These are phyloP conservation scores for Mus musculus DNA, from an alignment of 2,113 vertebrate genomes.

Conservation along the genomic window DNA sequence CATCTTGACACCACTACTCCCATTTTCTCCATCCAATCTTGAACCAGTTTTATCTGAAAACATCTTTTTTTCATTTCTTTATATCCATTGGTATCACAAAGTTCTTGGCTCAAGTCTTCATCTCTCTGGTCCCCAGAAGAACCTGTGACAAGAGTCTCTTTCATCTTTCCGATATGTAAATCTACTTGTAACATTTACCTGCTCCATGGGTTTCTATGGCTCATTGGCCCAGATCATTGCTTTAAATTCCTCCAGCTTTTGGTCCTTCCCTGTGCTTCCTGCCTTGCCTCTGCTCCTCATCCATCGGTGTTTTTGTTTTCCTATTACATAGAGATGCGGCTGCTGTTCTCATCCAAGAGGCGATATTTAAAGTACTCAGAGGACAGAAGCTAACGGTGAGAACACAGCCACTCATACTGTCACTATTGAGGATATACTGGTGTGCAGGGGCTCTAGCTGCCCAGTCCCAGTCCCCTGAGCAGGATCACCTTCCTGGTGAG, in stretches of 20 bases:
- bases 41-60: slow-evolving; percentile 20
- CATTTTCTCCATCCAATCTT: neutral
- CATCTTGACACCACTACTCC: neutral
- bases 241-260: neutral
- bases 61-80: neutral
- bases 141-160: neutral
- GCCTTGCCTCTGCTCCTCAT: neutral
- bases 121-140: neutral
- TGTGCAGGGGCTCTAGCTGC: neutral
- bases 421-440: neutral
- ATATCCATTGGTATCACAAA: neutral
- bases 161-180: neutral
- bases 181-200: neutral
- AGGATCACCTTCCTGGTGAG: neutral
- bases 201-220: neutral
- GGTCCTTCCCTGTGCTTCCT: neutral
- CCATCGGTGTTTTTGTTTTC: neutral
- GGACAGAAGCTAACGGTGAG: neutral
- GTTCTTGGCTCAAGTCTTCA: slow-evolving; percentile 12
- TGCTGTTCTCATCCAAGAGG: neutral
- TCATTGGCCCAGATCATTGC: neutral
- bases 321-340: neutral
- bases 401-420: neutral
- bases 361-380: neutral
- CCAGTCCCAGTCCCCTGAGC: neutral